Base-by-base conservation (phyloP, 2,888 invertebrate genomes). In the Sarcophaga variegata region DNA sequence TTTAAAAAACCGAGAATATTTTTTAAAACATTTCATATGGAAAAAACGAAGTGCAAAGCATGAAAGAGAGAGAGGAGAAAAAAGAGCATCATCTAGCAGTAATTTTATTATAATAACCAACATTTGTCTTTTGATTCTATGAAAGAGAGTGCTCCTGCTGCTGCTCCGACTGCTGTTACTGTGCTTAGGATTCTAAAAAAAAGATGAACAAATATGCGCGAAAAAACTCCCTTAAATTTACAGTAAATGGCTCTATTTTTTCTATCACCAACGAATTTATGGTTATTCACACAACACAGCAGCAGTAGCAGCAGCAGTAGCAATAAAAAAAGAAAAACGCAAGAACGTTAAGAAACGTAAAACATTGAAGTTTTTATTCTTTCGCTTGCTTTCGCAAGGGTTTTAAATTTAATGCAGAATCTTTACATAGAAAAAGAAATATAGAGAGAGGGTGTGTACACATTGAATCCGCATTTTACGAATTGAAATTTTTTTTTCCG, bases 81-180 rank as follows among this genome's bases (percentile, higher is more conserved):
- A 37, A 37, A 37, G 5, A 27, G 4, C 37, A 8, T 8, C 37
- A 37, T 37, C 37, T 2, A 37, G 37, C 37, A 49, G 83, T 86
- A 84, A 87, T 84, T 81, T 87, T 81, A 62, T 67, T 75, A 79
- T 84, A 87, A 87, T 84, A 84, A 81, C 83, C 70, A 81, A 71
- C 81, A 84, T 87, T 84, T 87, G 87, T 87, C 87, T 87, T 70
- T 74, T 78, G 64, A 59, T 67, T 71, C 67, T 71, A 11, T 81
- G 60, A 74, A 62, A 69, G 63, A 66, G 54, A 60, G 10, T 74
- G 79, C 62, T 71, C 20, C 54, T 80, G 27, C 45, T 80, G 6
- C 5, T 22, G 37, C 10, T 59, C 20, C 11, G 14, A 20, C 8
- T 76, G 14, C 5, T 59, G 14, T 17, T 3, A n/a, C 59, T 5